Evolutionary conservation across 2,888 invertebrate species (phyloP).

Genomic region (Hirudinaria manillensis): DNA sequence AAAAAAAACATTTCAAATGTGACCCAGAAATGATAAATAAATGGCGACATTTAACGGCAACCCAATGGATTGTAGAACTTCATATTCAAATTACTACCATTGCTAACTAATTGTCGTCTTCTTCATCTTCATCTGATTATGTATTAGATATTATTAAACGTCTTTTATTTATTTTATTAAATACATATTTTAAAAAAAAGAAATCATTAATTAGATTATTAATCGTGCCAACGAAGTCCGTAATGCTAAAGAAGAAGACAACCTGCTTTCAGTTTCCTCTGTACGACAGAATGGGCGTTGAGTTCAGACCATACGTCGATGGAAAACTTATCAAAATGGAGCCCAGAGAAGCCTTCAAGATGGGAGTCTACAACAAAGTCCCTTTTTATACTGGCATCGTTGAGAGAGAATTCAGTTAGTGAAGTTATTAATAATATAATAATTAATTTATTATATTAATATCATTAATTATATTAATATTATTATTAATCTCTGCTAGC

Average conservation of each 20-base stretch:
- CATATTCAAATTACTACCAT: no score
- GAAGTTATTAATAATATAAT: background rate
- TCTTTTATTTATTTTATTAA: no score
- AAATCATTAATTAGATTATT: background rate
- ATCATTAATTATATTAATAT: conserved; percentile 1
- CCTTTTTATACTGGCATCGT: conserved; percentile 40
- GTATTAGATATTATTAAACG: no score
- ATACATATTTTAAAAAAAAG: background rate
- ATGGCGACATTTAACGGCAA: no score
- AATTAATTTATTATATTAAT: background rate
- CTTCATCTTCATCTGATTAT: no score
- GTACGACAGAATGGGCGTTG: conserved; percentile 40
- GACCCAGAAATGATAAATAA: no score
- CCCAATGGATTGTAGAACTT: no score
- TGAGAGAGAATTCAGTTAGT: conserved; percentile 40
- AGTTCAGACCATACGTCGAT: conserved; percentile 40
- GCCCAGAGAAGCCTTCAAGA: conserved; percentile 34
- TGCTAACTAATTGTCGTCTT: no score
- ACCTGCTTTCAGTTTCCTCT: conserved; percentile 37
- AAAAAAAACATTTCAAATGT: no score
- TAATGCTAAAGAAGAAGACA: background rate
- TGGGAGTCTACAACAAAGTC: conserved; percentile 35
- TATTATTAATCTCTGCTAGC: background rate
- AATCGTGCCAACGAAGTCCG: background rate
- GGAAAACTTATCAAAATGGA: conserved; percentile 32